A percentile compares a stretch with the other conserved stretches of the same genome.
These are phyloP conservation scores for Pitangus sulphuratus DNA, from an alignment of 2,797 vertebrate genomes.

Conservation along the genomic window DNA sequence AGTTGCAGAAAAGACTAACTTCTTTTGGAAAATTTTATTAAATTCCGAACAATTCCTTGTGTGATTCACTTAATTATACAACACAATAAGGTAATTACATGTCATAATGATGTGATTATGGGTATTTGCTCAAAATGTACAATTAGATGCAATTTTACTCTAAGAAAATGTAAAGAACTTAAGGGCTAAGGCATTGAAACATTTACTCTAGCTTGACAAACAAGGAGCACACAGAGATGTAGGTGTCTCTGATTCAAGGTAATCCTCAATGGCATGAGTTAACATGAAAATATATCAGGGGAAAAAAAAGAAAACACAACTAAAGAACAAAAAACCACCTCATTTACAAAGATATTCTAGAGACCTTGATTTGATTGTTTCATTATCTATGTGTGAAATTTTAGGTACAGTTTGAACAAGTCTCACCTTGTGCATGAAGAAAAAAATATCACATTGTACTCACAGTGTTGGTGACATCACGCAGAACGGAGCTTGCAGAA, in stretches of 20 bases:
- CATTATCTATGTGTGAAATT: neutral
- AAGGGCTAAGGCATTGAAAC: neutral
- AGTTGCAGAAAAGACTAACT: conserved; percentile 28
- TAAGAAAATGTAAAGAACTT: conserved; percentile 35
- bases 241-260: neutral
- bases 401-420: neutral
- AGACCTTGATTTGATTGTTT: neutral
- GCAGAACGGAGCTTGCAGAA: neutral
- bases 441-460: neutral
- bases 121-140: conserved; percentile 62
- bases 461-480: rapidly evolving
- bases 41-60: conserved; percentile 60
- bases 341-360: neutral
- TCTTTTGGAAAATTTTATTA: conserved; percentile 36
- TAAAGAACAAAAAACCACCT: neutral
- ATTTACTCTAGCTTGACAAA: neutral
- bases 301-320: neutral
- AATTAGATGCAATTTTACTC: conserved; percentile 65
- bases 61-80: conserved; percentile 70
- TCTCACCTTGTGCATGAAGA: neutral
- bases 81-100: conserved; percentile 67
- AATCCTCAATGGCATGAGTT: neutral
- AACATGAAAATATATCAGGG: neutral
- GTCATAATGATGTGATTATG: conserved; percentile 70
- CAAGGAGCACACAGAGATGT: neutral